Conservation (phyloP, 2,888 invertebrate species). For the Hanleya hanleyi region DNA sequence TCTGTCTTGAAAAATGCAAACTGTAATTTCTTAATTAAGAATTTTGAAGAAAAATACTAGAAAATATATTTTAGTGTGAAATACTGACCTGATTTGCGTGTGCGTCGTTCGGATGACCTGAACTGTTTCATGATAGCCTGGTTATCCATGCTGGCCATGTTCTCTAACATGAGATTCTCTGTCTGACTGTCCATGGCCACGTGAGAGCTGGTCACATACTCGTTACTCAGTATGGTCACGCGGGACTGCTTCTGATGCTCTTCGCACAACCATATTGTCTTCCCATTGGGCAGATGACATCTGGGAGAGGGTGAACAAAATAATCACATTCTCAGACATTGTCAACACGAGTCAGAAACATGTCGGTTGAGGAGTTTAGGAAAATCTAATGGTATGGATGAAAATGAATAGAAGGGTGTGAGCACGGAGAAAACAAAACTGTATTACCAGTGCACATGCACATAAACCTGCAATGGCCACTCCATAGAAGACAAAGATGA, state of each 20-base stretch:
- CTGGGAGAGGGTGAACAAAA: no score
- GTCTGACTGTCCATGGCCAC: constrained; percentile 23
- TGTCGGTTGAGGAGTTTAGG: no score
- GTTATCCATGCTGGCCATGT: not conserved
- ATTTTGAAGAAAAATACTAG: not conserved
- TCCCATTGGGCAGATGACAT: constrained; percentile 62
- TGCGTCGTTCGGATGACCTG: not conserved
- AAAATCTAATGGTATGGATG: no score
- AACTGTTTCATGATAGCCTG: not conserved
- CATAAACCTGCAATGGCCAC: no score
- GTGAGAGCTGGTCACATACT: constrained; percentile 31
- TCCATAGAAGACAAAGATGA: no score
- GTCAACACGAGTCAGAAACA: no score
- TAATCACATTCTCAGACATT: no score
- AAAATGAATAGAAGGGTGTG: no score
- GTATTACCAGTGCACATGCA: no score
- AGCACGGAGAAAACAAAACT: no score
- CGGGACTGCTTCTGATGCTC: constrained; percentile 52
- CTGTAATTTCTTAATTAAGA: no score
- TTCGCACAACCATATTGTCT: constrained; percentile 63
- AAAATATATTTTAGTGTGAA: not conserved
- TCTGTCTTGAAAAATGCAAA: no score
- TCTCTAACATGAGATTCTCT: not conserved
- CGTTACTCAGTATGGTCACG: constrained; percentile 53
- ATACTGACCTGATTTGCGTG: not conserved